Percentiles rank a stretch among this genome's conserved stretches.
phyloP scores from a whole-genome alignment of 2,888 invertebrate species.

The Apodemia zela region DNA sequence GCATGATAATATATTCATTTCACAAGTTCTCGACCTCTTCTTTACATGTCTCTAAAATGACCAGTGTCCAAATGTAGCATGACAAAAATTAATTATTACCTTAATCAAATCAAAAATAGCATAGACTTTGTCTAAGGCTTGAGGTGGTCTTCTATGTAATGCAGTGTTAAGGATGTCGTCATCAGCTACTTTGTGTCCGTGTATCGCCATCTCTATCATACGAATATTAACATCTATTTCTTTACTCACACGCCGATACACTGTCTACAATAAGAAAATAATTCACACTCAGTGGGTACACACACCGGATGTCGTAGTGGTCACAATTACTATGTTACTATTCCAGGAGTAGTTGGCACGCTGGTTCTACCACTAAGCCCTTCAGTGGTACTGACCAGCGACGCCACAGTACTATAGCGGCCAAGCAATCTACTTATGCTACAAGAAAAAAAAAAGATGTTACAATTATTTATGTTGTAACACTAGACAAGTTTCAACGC shows the following conservation, averaged over 20 bases:
- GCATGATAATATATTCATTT: too few relatives aligned
- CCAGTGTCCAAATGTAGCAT: too few relatives aligned
- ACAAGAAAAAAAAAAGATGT: too few relatives aligned
- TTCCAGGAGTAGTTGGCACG: too few relatives aligned
- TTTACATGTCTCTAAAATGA: too few relatives aligned
- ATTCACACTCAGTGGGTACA: neutral
- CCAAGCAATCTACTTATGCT: too few relatives aligned
- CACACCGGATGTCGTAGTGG: neutral
- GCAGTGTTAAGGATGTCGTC: constrained; percentile 71
- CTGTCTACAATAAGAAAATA: constrained; percentile 53
- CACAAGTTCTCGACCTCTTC: too few relatives aligned
- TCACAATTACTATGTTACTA: neutral
- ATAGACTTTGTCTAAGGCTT: constrained; percentile 34
- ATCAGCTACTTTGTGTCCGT: constrained; percentile 81
- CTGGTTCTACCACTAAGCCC: too few relatives aligned
- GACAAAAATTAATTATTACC: constrained; percentile 37
- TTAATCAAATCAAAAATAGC: constrained; percentile 42
- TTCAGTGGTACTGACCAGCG: too few relatives aligned
- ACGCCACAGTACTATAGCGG: too few relatives aligned
- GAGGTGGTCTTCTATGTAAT: constrained; percentile 56
- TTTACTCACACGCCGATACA: constrained; percentile 58
- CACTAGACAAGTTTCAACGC: too few relatives aligned
- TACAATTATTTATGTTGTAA: too few relatives aligned
- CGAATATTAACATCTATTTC: constrained; percentile 68
- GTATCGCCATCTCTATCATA: constrained; percentile 81